A percentile compares a stretch with the other conserved stretches of the same genome.
Evolutionary conservation across 2,797 vertebrate species (phyloP).

Genomic region (Takifugu ocellatus): DNA sequence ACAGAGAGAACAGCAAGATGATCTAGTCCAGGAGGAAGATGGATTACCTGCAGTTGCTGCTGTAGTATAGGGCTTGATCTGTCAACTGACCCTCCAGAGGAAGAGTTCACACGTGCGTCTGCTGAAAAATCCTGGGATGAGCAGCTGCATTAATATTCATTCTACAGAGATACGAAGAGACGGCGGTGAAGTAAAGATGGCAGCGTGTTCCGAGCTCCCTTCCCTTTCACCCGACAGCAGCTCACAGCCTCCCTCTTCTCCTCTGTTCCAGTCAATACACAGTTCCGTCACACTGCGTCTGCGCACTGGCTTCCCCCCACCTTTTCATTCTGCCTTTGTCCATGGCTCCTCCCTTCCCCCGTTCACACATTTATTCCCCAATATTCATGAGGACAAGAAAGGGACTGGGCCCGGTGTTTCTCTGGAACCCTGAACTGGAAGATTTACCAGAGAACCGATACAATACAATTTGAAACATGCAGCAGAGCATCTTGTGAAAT

Average conservation of each 20-base stretch:
- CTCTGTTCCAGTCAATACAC: constrained; percentile 74
- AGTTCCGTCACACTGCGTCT: constrained; percentile 62
- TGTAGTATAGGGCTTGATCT: constrained; percentile 24
- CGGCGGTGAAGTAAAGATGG: constrained; percentile 32
- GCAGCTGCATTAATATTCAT: constrained; percentile 53
- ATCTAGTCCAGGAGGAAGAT: background rate
- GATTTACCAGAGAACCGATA: too few relatives aligned
- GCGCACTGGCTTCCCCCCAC: constrained; percentile 70
- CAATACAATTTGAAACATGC: too few relatives aligned
- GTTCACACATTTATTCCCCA: constrained; percentile 42
- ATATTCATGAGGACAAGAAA: constrained; percentile 64
- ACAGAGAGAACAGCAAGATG: background rate
- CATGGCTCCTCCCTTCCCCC: constrained; percentile 26
- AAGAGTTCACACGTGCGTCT: constrained; percentile 40
- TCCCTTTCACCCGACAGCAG: constrained; percentile 39
- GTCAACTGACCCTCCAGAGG: constrained; percentile 45
- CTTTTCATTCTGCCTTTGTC: constrained; percentile 54
- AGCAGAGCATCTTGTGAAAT: too few relatives aligned
- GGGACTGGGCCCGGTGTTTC: constrained; percentile 28
- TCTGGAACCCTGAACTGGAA: background rate
- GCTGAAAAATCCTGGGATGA: constrained; percentile 44
- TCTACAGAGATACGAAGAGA: constrained; percentile 35
- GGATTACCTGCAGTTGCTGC: constrained; percentile 69
- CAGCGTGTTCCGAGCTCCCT: constrained; percentile 30
- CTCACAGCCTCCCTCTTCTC: constrained; percentile 52